These are phyloP conservation scores for Diorhabda elongata DNA, from an alignment of 1,140 invertebrate genomes.

Conservation along the genomic window DNA sequence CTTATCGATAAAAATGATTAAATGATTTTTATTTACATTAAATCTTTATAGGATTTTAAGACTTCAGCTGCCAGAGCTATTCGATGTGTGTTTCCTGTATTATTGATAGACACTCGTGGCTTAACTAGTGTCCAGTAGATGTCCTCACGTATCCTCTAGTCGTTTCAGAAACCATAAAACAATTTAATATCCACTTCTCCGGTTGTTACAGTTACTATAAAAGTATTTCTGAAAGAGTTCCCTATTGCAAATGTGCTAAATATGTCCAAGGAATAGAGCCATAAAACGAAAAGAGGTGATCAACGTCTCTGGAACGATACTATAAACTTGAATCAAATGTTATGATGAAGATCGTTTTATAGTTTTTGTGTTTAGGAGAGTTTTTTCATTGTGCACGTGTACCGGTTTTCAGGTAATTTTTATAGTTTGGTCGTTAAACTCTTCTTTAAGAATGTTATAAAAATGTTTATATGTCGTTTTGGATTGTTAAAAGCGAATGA, in stretches of 20 bases:
- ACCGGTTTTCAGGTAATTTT: neutral
- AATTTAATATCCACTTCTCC: constrained; percentile 42
- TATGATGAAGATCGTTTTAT: constrained; percentile 28
- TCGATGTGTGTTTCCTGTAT: too few species aligned
- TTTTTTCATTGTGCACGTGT: neutral
- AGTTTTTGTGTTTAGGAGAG: constrained; percentile 9
- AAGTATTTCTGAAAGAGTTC: constrained; percentile 37
- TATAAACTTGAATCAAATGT: constrained; percentile 31
- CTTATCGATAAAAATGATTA: too few species aligned
- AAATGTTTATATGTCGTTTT: neutral
- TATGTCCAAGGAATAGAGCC: constrained; percentile 31
- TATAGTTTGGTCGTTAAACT: neutral
- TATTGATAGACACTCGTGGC: neutral
- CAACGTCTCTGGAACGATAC: constrained; percentile 31
- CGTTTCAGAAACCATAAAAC: constrained; percentile 34
- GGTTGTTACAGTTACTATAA: constrained; percentile 42
- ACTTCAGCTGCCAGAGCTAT: too few species aligned
- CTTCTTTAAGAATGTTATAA: neutral
- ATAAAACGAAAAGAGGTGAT: constrained; percentile 37
- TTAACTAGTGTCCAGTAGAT: constrained; percentile 21
- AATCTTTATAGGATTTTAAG: too few species aligned
- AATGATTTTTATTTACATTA: too few species aligned
- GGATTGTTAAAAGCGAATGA: neutral
- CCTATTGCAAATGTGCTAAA: constrained; percentile 39
- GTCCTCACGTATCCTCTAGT: constrained; percentile 16